phyloP scores from a whole-genome alignment of 2,888 invertebrate species.

The Pachydiplax longipennis region DNA sequence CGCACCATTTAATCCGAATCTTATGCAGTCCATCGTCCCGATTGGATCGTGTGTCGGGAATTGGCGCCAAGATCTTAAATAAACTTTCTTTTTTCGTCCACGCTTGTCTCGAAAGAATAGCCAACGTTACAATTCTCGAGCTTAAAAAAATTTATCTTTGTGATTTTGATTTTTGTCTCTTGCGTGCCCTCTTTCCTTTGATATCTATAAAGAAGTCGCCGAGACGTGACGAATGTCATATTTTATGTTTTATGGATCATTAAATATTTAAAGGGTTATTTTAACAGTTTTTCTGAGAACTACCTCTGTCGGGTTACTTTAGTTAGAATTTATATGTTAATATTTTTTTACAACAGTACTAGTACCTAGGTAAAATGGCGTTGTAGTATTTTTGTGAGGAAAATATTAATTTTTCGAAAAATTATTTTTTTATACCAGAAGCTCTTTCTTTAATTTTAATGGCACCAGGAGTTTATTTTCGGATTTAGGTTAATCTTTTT shows the following conservation, averaged over 20 bases:
- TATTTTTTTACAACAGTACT: no score
- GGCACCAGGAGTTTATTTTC: no score
- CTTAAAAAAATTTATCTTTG: background rate
- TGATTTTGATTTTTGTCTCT: background rate
- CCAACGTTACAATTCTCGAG: background rate
- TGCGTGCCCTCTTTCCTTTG: background rate
- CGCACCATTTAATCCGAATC: background rate
- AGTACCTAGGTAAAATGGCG: no score
- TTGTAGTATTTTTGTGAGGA: no score
- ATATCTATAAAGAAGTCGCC: background rate
- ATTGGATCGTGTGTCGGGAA: background rate
- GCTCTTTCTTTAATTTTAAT: no score
- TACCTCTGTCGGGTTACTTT: no score
- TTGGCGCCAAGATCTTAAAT: background rate
- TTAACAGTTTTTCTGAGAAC: background rate
- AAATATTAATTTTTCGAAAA: no score
- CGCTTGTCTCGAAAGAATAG: background rate
- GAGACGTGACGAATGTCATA: no score
- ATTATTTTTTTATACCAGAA: no score
- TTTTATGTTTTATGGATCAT: background rate
- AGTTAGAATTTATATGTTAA: no score
- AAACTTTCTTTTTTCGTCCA: background rate
- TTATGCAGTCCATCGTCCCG: background rate
- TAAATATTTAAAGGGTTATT: background rate
- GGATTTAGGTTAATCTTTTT: no score